phyloP scores from a whole-genome alignment of 2,888 invertebrate species.

The Himalopsyche anomala region DNA sequence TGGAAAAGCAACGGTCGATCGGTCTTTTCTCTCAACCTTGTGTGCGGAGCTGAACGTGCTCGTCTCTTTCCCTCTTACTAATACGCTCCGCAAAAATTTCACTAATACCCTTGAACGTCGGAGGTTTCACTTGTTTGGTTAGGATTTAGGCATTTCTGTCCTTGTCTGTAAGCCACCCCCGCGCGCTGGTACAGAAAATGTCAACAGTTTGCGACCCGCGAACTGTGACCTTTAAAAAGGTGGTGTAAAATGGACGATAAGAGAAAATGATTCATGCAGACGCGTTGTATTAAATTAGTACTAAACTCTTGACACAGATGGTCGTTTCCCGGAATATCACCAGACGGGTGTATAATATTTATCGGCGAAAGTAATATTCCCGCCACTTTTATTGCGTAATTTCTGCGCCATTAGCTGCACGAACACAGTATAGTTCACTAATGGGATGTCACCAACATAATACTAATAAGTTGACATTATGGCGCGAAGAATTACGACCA shows the following conservation, averaged over 20 bases:
- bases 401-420: constrained; percentile 32
- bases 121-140: background rate
- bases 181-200: constrained; percentile 36
- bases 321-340: constrained; percentile 19
- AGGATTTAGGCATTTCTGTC: constrained; percentile 2
- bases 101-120: constrained; percentile 4
- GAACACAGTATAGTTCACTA: constrained; percentile 34
- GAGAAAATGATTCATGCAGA: constrained; percentile 40
- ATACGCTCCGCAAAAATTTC: constrained; percentile 28
- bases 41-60: background rate
- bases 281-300: constrained; percentile 41
- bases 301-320: constrained; percentile 41
- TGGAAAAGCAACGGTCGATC: constrained; percentile 7
- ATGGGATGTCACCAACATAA: constrained; percentile 33
- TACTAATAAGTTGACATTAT: constrained; percentile 32
- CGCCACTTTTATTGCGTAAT: constrained; percentile 40
- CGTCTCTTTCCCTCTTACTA: constrained; percentile 46
- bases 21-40: background rate
- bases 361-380: constrained; percentile 22
- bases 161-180: constrained; percentile 43
- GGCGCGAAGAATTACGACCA: constrained; percentile 11
- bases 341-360: constrained; percentile 41
- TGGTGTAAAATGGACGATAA: constrained; percentile 44
- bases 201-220: constrained; percentile 52
- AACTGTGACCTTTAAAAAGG: constrained; percentile 53